Base-by-base conservation (phyloP, 2,113 vertebrate genomes). In the Sminthopsis crassicaudata region DNA sequence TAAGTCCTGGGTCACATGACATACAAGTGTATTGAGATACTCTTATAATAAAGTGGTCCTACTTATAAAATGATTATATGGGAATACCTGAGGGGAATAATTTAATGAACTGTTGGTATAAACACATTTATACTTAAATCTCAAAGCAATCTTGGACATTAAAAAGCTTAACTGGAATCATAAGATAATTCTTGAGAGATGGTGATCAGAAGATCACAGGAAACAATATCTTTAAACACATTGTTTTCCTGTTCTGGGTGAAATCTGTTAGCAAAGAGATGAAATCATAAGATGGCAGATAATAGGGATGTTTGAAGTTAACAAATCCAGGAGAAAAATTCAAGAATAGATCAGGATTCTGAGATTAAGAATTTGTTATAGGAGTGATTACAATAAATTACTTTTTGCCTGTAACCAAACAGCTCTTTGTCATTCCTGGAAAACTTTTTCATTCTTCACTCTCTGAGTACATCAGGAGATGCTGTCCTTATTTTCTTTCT, bases 71-170 rank as follows among this genome's bases (percentile, higher is more conserved):
- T 90, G 46, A 36, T 51, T 50, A 92, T 48, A 92, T 92, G 53
- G 12, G 24, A 52, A 54, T 55, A 25, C 36, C 2, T 42, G 36
- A 26, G 60, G 16, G 24, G 9, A 36, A 48, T 2, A 14, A 36
- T 51, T 57, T 22, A 6, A 91, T 94, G 90, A 90, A 76, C 94
- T 91, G 92, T 93, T 91, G 89, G 0, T 46, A 51, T 60, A 67
- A 89, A 46, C 24, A 53, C 46, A 76, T 91, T 91, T 48, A 16
- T 25, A 4, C 50, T 53, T 53, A 8, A 89, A 84, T 84, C 7
- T 24, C 55, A 84, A 14, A 88, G 36, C 22, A 67, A 93, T 88
- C 42, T 84, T 23, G n/a, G 19, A 84, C 42, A 23, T 84, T 42
- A 42, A 84, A 84, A 84, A 76, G 14, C 1, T 42, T 76, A 76